Conservation (phyloP, 2,888 invertebrate species). For the Andrena bucephala region DNA sequence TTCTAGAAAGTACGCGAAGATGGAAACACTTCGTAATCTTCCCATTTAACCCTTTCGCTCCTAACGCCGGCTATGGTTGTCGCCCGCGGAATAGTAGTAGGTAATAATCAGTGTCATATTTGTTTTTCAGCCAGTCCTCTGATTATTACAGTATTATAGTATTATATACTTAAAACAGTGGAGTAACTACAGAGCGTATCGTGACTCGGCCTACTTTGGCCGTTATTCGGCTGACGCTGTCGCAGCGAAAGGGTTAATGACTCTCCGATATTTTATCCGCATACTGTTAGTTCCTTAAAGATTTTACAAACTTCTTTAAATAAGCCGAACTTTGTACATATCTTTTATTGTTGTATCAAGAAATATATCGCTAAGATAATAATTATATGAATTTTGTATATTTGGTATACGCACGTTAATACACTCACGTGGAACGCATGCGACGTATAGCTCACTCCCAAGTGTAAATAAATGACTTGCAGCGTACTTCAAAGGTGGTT, state of each 20-base stretch:
- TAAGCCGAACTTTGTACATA: conserved; percentile 51
- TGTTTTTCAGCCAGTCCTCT: too few relatives aligned
- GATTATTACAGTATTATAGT: too few relatives aligned
- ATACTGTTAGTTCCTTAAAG: conserved; percentile 53
- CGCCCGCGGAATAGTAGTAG: too few relatives aligned
- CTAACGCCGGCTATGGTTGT: too few relatives aligned
- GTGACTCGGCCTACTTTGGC: too few relatives aligned
- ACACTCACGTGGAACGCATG: neutral
- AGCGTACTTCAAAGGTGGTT: conserved; percentile 55
- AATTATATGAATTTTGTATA: conserved; percentile 53
- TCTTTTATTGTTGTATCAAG: conserved; percentile 24
- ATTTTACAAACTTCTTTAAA: conserved; percentile 27
- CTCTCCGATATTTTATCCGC: conserved; percentile 15
- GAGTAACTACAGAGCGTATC: too few relatives aligned
- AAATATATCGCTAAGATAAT: conserved; percentile 34
- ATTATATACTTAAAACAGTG: too few relatives aligned
- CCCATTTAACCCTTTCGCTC: conserved; percentile 22
- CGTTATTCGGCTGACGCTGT: too few relatives aligned
- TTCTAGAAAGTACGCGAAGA: neutral
- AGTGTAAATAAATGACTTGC: conserved; percentile 53
- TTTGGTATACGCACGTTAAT: conserved; percentile 37
- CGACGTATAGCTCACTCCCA: conserved; percentile 30
- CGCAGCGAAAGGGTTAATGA: conserved; percentile 12
- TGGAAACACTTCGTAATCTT: conserved; percentile 39
- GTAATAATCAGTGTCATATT: too few relatives aligned